These are phyloP conservation scores for Hyperoodon ampullatus DNA, from an alignment of 2,113 vertebrate species.

Conservation along the genomic window DNA sequence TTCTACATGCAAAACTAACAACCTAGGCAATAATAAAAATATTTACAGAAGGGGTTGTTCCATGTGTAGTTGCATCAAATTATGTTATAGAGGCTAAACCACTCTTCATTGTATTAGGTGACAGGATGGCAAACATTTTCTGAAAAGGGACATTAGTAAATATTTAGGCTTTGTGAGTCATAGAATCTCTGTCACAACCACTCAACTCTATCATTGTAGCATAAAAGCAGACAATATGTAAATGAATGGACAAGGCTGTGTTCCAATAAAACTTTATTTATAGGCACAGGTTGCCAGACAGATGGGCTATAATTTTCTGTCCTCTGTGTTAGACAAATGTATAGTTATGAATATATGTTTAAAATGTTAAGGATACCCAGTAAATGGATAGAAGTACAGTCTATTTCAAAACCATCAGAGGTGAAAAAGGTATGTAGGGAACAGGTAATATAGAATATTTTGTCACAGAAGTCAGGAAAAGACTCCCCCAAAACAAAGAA, in stretches of 20 bases:
- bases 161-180: neutral
- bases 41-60: neutral
- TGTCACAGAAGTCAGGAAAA: neutral
- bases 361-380: neutral
- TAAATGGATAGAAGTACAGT: neutral
- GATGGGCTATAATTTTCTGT: neutral
- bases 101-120: neutral
- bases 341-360: neutral
- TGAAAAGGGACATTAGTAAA: neutral
- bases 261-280: neutral
- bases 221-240: neutral
- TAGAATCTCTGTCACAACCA: neutral
- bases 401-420: neutral
- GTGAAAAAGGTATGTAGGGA: neutral
- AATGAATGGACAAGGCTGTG: neutral
- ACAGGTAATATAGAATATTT: neutral
- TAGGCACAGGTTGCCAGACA: neutral
- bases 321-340: neutral
- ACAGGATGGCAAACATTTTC: too few species aligned
- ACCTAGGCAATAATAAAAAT: neutral
- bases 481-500: neutral
- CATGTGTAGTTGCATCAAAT: accelerated
- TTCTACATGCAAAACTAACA: neutral
- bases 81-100: accelerated
- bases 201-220: neutral